These are phyloP conservation scores for Austrofundulus limnaeus DNA, from an alignment of 2,113 vertebrate genomes.

Conservation along the genomic window DNA sequence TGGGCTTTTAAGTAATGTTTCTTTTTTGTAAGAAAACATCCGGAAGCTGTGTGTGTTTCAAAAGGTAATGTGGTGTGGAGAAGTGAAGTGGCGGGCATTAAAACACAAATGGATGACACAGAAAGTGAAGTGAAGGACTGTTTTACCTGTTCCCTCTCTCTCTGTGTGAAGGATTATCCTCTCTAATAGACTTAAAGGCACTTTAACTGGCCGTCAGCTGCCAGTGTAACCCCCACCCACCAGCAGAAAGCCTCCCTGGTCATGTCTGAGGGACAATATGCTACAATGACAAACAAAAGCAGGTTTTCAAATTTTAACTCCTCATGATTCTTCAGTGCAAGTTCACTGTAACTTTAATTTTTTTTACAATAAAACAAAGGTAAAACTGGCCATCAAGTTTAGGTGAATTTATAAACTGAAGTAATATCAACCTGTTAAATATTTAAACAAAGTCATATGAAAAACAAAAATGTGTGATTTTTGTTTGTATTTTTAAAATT, in stretches of 20 bases:
- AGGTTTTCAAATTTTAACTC: neutral
- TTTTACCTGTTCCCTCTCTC: conserved; percentile 47
- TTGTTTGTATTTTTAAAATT: no score
- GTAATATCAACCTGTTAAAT: no score
- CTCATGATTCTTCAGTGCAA: neutral
- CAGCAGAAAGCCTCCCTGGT: conserved; percentile 48
- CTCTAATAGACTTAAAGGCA: conserved; percentile 77
- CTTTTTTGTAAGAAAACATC: neutral
- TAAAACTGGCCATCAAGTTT: no score
- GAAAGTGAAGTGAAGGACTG: conserved; percentile 57
- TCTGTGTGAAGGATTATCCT: conserved; percentile 71
- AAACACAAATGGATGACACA: conserved; percentile 29
- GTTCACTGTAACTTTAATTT: neutral
- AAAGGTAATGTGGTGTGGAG: neutral
- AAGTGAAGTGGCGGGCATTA: neutral
- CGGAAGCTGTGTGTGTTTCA: neutral
- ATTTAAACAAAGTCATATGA: no score
- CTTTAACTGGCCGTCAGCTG: conserved; percentile 75
- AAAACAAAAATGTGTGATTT: no score
- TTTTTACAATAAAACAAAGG: neutral
- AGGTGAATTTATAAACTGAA: no score
- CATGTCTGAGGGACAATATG: conserved; percentile 48
- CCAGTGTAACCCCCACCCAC: conserved; percentile 4
- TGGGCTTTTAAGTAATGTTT: neutral
- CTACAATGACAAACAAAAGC: conserved; percentile 38